These are phyloP conservation scores for Drosophila melanosoma DNA, from an alignment of 2,888 invertebrate species.

Conservation along the genomic window DNA sequence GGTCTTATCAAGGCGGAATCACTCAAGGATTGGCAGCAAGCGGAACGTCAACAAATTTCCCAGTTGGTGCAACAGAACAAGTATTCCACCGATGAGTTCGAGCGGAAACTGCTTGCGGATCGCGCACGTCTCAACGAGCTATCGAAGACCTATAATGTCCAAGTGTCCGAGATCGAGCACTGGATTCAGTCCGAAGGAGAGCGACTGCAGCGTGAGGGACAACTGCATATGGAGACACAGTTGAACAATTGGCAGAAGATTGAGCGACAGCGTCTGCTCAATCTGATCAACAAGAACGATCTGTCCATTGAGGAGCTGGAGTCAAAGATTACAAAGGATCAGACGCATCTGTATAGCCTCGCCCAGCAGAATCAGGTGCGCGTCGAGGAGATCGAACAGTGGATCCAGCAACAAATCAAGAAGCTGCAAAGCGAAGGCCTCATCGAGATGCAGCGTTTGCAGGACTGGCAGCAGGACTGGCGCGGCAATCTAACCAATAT, in stretches of 20 bases:
- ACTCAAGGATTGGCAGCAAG: constrained; percentile 82
- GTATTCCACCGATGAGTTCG: constrained; percentile 82
- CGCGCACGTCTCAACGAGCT: constrained; percentile 78
- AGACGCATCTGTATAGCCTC: constrained; percentile 78
- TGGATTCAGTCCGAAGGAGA: constrained; percentile 83
- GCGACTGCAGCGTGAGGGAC: constrained; percentile 79
- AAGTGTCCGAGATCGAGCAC: constrained; percentile 81
- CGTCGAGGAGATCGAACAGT: constrained; percentile 83
- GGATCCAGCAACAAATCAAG: constrained; percentile 82
- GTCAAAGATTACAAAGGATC: constrained; percentile 77
- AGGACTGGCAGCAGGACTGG: constrained; percentile 83
- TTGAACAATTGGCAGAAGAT: constrained; percentile 83
- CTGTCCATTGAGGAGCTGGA: constrained; percentile 82
- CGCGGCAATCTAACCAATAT: constrained; percentile 80
- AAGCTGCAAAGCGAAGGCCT: constrained; percentile 79
- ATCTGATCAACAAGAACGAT: constrained; percentile 79
- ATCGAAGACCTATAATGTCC: constrained; percentile 80
- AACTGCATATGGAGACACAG: constrained; percentile 78
- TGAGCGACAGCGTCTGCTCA: constrained; percentile 78
- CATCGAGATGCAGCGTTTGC: constrained; percentile 78
- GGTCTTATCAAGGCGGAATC: constrained; percentile 82
- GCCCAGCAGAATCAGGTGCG: constrained; percentile 83
- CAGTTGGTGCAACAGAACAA: constrained; percentile 79
- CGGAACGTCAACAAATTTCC: constrained; percentile 78
- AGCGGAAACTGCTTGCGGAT: constrained; percentile 77